phyloP scores from a whole-genome alignment of 2,888 invertebrate genomes.

The Crocallis elinguaria region DNA sequence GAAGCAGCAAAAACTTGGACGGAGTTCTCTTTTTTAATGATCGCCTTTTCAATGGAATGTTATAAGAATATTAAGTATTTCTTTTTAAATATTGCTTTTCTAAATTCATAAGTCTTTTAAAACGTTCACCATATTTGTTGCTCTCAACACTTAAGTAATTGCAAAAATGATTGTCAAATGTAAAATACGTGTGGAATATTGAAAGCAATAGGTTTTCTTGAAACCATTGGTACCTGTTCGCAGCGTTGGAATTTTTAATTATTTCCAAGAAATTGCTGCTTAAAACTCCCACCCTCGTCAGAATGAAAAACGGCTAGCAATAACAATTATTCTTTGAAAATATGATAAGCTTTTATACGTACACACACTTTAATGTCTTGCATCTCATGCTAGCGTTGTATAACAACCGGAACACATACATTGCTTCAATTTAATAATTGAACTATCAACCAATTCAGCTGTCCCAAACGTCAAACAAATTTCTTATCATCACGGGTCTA shows the following conservation, averaged over 20 bases:
- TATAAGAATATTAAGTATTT: too few relatives aligned
- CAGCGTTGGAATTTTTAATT: slow-evolving; percentile 35
- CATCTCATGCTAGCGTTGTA: slow-evolving; percentile 47
- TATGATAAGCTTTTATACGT: neutral
- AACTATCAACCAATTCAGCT: slow-evolving; percentile 47
- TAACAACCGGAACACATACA: slow-evolving; percentile 73
- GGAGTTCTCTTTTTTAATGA: too few relatives aligned
- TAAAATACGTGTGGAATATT: neutral
- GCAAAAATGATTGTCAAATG: neutral
- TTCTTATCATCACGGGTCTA: slow-evolving; percentile 39
- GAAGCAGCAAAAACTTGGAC: too few relatives aligned
- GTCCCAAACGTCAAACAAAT: slow-evolving; percentile 34
- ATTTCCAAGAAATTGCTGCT: slow-evolving; percentile 31
- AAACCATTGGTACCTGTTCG: slow-evolving; percentile 30
- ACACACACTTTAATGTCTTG: neutral
- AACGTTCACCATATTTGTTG: neutral
- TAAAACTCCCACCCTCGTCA: slow-evolving; percentile 28
- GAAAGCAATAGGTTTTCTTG: neutral
- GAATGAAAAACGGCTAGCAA: slow-evolving; percentile 28
- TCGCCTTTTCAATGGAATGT: too few relatives aligned
- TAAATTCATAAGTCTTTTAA: too few relatives aligned
- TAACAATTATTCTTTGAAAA: slow-evolving; percentile 24
- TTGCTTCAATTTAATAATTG: slow-evolving; percentile 78
- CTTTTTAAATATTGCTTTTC: too few relatives aligned
- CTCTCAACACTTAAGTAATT: too few relatives aligned